Evolutionary conservation across 1,140 invertebrate species (phyloP).

Genomic region (Dendroctonus ponderosae): DNA sequence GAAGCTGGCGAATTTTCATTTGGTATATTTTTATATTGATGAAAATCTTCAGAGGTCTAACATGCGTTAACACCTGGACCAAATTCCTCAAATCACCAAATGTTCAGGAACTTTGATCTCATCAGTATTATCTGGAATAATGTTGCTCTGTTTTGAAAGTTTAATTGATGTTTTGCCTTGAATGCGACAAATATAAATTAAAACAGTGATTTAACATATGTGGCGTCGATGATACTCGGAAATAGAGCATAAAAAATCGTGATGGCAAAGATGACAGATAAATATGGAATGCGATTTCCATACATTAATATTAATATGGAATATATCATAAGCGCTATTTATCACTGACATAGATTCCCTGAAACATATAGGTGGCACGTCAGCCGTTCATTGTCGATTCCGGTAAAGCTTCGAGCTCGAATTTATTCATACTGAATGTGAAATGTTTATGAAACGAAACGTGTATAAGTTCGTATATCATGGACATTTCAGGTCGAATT

Average conservation of each 20-base stretch:
- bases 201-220: neutral
- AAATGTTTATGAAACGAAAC: constrained; percentile 1
- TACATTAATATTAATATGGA: constrained; percentile 20
- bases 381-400: constrained; percentile 2
- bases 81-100: no score
- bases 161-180: no score
- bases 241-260: constrained; percentile 9
- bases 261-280: constrained; percentile 5
- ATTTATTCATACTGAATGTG: constrained; percentile 1
- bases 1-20: no score
- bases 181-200: neutral
- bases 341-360: constrained; percentile 4
- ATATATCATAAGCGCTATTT: constrained; percentile 13
- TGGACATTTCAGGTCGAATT: no score
- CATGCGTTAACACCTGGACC: no score
- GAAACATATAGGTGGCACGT: neutral
- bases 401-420: neutral
- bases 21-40: no score
- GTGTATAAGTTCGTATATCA: no score
- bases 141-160: no score
- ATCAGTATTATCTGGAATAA: no score
- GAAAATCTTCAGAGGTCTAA: no score
- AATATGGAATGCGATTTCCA: constrained; percentile 1
- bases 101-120: no score
- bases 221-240: constrained; percentile 7